Evolutionary conservation across 1,140 invertebrate species (phyloP).

Genomic region (Apis laboriosa): DNA sequence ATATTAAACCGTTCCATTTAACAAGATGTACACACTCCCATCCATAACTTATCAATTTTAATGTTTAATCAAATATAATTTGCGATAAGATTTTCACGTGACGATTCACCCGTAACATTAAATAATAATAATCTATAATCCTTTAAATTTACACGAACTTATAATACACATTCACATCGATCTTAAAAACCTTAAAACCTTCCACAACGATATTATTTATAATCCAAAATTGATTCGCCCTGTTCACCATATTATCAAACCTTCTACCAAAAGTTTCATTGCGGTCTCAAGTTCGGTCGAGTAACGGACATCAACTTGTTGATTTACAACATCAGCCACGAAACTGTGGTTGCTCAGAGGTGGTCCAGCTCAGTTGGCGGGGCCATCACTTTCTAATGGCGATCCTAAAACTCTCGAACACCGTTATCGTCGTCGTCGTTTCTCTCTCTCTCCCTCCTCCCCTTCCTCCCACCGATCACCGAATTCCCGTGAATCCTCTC

Average conservation of each 20-base stretch:
- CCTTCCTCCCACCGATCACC: too few relatives aligned
- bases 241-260: not conserved
- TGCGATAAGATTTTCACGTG: too few relatives aligned
- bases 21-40: too few relatives aligned
- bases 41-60: too few relatives aligned
- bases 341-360: constrained; percentile 65
- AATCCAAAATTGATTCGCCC: not conserved
- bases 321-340: constrained; percentile 75
- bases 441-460: not conserved
- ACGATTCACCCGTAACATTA: too few relatives aligned
- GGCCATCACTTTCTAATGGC: constrained; percentile 75
- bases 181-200: too few relatives aligned
- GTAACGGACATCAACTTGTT: constrained; percentile 77
- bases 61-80: too few relatives aligned
- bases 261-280: not conserved
- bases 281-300: constrained; percentile 38
- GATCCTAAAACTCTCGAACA: constrained; percentile 65
- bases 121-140: too few relatives aligned
- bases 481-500: not conserved
- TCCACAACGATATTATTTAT: not conserved
- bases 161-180: too few relatives aligned
- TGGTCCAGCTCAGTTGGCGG: constrained; percentile 64
- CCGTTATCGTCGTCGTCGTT: constrained; percentile 30
- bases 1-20: too few relatives aligned
- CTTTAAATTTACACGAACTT: too few relatives aligned